These are phyloP conservation scores for Rhysida immarginata DNA, from an alignment of 1,140 invertebrate species.

Conservation along the genomic window DNA sequence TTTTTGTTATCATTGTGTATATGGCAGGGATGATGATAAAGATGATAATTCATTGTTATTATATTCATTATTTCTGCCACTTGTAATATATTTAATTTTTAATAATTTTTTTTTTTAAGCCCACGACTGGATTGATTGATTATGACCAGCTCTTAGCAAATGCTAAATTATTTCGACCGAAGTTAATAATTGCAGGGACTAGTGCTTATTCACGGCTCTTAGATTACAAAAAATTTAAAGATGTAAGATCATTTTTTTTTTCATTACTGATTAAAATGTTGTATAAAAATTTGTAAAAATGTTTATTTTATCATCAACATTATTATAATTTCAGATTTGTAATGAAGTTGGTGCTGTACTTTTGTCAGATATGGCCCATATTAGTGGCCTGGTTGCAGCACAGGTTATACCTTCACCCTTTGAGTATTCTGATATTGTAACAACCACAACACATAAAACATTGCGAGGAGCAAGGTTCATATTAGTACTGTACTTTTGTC, in stretches of 20 bases:
- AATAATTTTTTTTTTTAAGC: conserved; percentile 29
- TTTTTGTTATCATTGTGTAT: no score
- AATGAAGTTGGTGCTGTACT: conserved; percentile 42
- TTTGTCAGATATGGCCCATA: conserved; percentile 53
- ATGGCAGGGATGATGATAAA: no score
- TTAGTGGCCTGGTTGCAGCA: conserved; percentile 45
- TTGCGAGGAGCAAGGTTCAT: conserved; percentile 38
- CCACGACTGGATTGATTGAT: conserved; percentile 51
- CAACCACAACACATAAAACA: conserved; percentile 48
- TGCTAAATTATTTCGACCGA: conserved; percentile 43
- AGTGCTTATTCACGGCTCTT: conserved; percentile 49
- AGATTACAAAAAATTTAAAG: conserved; percentile 46
- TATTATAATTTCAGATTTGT: conserved; percentile 35
- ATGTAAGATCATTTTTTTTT: conserved; percentile 18
- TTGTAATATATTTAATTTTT: conserved; percentile 10
- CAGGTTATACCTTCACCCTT: conserved; percentile 44
- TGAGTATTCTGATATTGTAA: conserved; percentile 45
- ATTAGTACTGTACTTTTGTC: not conserved
- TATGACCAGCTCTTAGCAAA: conserved; percentile 44
- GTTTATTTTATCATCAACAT: no score
- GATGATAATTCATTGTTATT: no score
- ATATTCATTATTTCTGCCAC: no score
- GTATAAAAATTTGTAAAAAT: no score
- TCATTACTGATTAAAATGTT: no score
- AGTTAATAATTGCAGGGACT: conserved; percentile 49